Evolutionary conservation across 2,113 vertebrate genomes (phyloP), one percentile per base, ranked within the genome.

Genomic region (Varanus salvator): DNA sequence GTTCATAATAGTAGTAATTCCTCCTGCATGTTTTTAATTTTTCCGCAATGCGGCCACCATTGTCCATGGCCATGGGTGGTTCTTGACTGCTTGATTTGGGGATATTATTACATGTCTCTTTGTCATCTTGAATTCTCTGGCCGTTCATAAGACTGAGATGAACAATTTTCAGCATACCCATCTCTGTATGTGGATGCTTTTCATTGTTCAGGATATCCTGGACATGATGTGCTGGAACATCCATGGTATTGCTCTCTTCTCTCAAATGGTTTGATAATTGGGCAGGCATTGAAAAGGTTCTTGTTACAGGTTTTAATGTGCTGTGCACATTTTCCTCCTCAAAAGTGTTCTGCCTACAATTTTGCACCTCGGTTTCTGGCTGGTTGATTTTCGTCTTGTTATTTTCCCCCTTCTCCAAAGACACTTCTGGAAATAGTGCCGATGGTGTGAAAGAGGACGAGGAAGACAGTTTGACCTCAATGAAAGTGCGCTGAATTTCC

Each of bases 1-100:
- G 92, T 44, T 98, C 97, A 3, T 97, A 97, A 89, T 97, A 97
- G 87, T 98, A 97, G 84, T 97, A 97, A 85, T 97, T 98, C 34
- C 96, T 97, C 44, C 97, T 98, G 68, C 95, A 95, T 84, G 78
- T 92, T 83, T 84, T 96, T 91, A 96, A 87, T 76, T 95, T 97
- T 77, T 97, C 95, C 0, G 92, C 14, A 48, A 92, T 1, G 0
- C 90, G 87, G 44, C 89, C 95, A 89, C 85, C 93, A 0, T 74
- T 3, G 3, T 95, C 93, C 0, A 83, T 95, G 34, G 8, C 6
- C 25, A 94, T 72, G 1, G 84, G 21, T 1, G 82, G 88, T 0
- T 0, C 50, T 12, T 91, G 93, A 11, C 50, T 80, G 19, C 8
- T 82, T 0, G 80, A 23, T 3, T 74, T 91, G 1, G 91, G 93